Evolutionary conservation across 2,113 vertebrate species (phyloP), one percentile per base, ranked within the genome.

Genomic region (Zapus hudsonius): DNA sequence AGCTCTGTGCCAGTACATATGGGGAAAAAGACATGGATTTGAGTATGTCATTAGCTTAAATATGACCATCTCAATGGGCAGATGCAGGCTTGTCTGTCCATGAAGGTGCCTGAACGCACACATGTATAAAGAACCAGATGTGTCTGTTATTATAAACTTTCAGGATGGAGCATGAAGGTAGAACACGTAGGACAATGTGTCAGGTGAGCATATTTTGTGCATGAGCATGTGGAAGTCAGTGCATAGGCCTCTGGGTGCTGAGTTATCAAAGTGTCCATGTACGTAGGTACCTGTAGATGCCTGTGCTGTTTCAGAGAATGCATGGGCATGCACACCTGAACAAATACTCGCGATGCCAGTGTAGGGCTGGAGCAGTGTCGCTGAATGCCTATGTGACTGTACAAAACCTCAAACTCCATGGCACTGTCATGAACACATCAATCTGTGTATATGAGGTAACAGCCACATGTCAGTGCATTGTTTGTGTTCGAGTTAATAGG

Each of bases 371-470:
- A 55, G 7, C 6, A 22, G 7, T 88, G 90, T 52, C 78, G 27
- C 16, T 73, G 19, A n/a, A 20, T 57, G 25, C 1, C 1, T 38
- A 3, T 13, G 1, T 25, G 38, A 19, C 4, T 0, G 9, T 1
- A 1, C 9, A 64, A 38, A 57, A 38, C 4, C 4, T 0, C 2
- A 2, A 57, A 3, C 23, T 70, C 27, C 64, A 0, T 52, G 42
- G 23, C 17, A 29, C 0, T 36, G 3, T 9, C 12, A 5, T 25
- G 15, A 61, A 38, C 8, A 42, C 1, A 8, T 47, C 1, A 0
- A 42, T 31, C 3, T 1, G 4, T 66, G 3, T 42, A 3, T 81
- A 6, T n/a, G 20, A 20, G 27, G 6, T 20, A 40, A 17, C 3
- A 86, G 10, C 23, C 27, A 44, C 12, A 29, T 40, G 23, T 33